Evolutionary conservation across 1,140 invertebrate genomes (phyloP), one percentile per base, ranked within the genome.

Genomic region (Drosophila baimaii): DNA sequence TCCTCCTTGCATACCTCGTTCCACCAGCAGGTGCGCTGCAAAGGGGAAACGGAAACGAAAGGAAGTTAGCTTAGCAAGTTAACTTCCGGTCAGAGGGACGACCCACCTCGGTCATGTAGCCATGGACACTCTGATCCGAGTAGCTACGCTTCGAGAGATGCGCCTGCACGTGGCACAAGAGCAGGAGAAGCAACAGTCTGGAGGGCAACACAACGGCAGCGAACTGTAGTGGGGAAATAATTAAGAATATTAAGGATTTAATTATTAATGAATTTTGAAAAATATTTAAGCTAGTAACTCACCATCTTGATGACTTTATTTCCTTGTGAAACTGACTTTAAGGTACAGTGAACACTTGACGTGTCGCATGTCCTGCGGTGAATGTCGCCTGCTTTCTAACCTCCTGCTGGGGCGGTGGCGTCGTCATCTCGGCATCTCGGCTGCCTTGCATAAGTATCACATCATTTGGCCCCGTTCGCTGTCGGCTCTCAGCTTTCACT

Each of bases 1-100:
- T 97, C 97, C 92, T 97, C 96, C 91, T 98, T 98, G 93, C 97
- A 98, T 4, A 97, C 95, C 93, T 98, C 97, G 91, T 97, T 97
- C 96, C 96, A 97, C 96, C 96, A 97, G 91, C 97, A 98, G 29
- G 96, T 97, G 88, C 97, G 94, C 97, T 97, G 82, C 2, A 41
- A 52, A 12, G 12, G 3, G 13, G 4, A 21, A 23, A 21, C 8
- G n/a, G 47, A 29, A 68, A 25, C 31, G 33, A 39, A 39, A 23
- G 6, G 12, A 3, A 55, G n/a, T 52, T 43, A 63, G 47, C 35
- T n/a, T 29, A 13, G 3, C 23, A 41, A 15, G 5, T 3, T 9
- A 17, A 58, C 43, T 58, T 39, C 35, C 23, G 29, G 23, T 12
- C 7, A n/a, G 21, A 37, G 33, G 31, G 19, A 58, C 35, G 25